These are phyloP conservation scores for Nerophis ophidion DNA, from an alignment of 2,113 vertebrate genomes.

Conservation along the genomic window DNA sequence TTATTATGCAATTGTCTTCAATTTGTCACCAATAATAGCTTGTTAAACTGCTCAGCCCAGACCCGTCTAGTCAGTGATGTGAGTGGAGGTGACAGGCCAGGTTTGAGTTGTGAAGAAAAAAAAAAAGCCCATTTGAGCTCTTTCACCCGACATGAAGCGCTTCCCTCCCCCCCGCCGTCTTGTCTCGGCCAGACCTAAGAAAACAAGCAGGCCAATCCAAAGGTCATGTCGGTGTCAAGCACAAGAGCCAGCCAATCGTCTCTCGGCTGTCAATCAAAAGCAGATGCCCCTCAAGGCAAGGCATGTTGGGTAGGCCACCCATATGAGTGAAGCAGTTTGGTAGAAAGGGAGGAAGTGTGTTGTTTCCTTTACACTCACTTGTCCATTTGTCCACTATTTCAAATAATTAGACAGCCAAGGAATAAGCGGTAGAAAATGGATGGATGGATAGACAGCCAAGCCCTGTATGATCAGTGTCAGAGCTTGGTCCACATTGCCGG, in stretches of 20 bases:
- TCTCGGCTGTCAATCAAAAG: constrained; percentile 60
- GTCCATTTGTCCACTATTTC: not conserved
- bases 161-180: constrained; percentile 18
- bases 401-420: not conserved
- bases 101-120: not conserved
- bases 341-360: not conserved
- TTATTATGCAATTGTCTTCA: constrained; percentile 3
- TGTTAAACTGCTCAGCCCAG: constrained; percentile 4
- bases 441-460: too few relatives aligned
- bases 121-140: constrained; percentile 14
- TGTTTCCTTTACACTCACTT: not conserved
- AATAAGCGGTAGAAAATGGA: too few relatives aligned
- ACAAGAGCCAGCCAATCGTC: constrained; percentile 34
- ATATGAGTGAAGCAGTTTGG: constrained; percentile 15
- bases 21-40: constrained; percentile 3
- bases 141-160: constrained; percentile 13
- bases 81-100: constrained; percentile 18
- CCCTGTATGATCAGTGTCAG: too few relatives aligned
- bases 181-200: constrained; percentile 51
- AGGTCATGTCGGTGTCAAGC: constrained; percentile 51
- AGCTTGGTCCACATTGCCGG: too few relatives aligned
- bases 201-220: constrained; percentile 68
- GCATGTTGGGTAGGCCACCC: constrained; percentile 32
- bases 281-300: not conserved
- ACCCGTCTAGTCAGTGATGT: constrained; percentile 2